These are phyloP conservation scores for Slavum lentiscoides DNA, from an alignment of 2,888 invertebrate species.

Conservation along the genomic window DNA sequence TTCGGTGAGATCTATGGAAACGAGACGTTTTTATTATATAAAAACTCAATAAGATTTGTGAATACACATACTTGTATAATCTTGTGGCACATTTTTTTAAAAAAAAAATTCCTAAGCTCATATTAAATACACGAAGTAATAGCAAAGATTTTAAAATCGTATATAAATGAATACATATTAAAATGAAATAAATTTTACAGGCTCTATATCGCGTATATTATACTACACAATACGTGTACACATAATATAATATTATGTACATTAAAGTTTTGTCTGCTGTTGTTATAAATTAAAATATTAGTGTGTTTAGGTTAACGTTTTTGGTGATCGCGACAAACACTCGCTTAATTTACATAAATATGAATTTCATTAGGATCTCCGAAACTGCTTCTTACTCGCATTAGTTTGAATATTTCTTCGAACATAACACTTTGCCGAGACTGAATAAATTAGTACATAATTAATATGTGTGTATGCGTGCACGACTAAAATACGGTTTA, in stretches of 20 bases:
- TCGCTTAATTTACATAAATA: conserved; percentile 9
- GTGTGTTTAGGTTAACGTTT: neutral
- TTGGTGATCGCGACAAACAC: neutral
- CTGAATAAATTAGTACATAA: neutral
- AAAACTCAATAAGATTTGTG: no score
- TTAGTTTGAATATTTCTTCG: neutral
- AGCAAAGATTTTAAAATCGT: no score
- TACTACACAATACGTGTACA: no score
- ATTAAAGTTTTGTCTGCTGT: neutral
- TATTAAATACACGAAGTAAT: no score
- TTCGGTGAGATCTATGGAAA: neutral
- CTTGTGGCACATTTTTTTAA: no score
- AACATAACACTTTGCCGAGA: neutral
- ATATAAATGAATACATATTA: no score
- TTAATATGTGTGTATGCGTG: neutral
- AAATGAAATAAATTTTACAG: no score
- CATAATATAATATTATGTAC: no score
- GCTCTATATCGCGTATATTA: no score
- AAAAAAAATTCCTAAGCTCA: no score
- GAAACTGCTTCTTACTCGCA: neutral
- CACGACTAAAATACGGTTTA: neutral
- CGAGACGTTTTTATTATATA: neutral
- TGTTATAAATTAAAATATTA: neutral
- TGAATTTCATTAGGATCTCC: neutral
- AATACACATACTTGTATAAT: no score